A percentile compares a stretch with the other conserved stretches of the same genome.
Conservation (phyloP, 2,888 invertebrate genomes). For the Entomobrya proxima region DNA sequence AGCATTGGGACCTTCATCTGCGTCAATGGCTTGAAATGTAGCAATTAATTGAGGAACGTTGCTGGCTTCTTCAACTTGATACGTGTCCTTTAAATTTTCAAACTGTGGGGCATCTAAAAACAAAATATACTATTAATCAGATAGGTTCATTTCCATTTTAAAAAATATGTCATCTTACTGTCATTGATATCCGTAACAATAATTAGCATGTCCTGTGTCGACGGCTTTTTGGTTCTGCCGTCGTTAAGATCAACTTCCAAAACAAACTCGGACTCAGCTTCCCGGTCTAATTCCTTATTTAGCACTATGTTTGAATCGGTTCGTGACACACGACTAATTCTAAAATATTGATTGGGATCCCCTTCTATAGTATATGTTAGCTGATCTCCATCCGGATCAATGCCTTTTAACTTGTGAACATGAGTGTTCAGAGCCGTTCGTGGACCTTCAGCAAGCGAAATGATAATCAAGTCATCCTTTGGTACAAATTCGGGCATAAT, state of each 20-base stretch:
- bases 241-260: not conserved
- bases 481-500: constrained; percentile 17
- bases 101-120: constrained; percentile 20
- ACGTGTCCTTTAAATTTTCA: not conserved
- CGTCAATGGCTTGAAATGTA: not conserved
- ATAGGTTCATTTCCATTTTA: not conserved
- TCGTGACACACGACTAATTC: not conserved
- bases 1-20: constrained; percentile 40
- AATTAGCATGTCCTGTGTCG: not conserved
- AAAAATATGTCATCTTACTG: not conserved
- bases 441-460: not conserved
- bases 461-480: not conserved
- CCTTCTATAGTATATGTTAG: not conserved
- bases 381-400: constrained; percentile 1
- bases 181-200: constrained; percentile 35
- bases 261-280: not conserved
- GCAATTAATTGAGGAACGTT: not conserved
- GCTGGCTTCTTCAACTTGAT: not conserved
- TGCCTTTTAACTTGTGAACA: not conserved
- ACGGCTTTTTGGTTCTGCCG: not conserved
- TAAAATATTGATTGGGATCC: not conserved
- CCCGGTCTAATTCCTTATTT: not conserved
- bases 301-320: not conserved
- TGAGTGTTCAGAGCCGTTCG: not conserved
- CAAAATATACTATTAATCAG: not conserved